These are phyloP conservation scores for Dasyurus viverrinus DNA, from an alignment of 2,113 vertebrate species.

Conservation along the genomic window DNA sequence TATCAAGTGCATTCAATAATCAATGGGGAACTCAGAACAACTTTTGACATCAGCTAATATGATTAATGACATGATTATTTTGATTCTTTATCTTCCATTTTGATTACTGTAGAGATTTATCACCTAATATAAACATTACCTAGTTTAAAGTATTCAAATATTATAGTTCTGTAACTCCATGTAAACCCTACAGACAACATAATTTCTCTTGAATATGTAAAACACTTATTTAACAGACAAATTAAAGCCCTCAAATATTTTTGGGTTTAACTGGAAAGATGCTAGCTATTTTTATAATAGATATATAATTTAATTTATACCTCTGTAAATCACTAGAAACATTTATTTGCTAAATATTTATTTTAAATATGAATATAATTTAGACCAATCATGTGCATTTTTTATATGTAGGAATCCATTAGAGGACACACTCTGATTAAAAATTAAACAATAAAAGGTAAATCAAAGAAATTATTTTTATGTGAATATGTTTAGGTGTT, in stretches of 20 bases:
- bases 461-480: slow-evolving; percentile 88
- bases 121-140: neutral
- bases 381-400: slow-evolving; percentile 89
- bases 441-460: slow-evolving; percentile 90
- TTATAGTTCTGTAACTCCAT: neutral
- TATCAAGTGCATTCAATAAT: neutral
- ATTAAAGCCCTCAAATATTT: neutral
- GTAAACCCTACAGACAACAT: neutral
- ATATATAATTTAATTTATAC: slow-evolving; percentile 65
- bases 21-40: neutral
- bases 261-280: slow-evolving; percentile 21
- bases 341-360: slow-evolving; percentile 81
- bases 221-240: neutral
- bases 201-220: neutral
- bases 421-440: slow-evolving; percentile 90
- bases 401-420: slow-evolving; percentile 88
- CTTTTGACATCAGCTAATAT: neutral
- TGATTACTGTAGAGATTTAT: slow-evolving; percentile 31
- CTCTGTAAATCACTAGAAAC: slow-evolving; percentile 73
- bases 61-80: neutral
- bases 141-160: neutral
- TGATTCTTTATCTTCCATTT: slow-evolving; percentile 3
- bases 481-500: slow-evolving; percentile 82
- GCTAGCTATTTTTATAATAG: slow-evolving; percentile 10
- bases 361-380: slow-evolving; percentile 83